Conservation (phyloP, 2,888 invertebrate genomes). For the Cheiracanthium punctorium region DNA sequence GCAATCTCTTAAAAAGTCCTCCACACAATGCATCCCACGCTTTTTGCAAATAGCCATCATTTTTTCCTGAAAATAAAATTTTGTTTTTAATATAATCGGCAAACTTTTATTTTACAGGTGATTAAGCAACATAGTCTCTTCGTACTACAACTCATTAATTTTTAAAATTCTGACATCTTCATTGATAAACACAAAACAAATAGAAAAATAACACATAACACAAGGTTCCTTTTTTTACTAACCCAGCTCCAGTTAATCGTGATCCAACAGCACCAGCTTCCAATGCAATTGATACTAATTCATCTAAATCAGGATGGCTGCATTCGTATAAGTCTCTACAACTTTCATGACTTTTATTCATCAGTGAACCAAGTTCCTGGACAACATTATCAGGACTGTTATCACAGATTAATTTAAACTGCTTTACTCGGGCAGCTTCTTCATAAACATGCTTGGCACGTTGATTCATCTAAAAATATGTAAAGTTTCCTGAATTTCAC, state of each 20-base stretch:
- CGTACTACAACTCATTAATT: no score
- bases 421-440: slow-evolving; percentile 90
- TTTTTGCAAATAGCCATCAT: no score
- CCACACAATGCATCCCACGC: no score
- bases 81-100: no score
- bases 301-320: slow-evolving; percentile 91
- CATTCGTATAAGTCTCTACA: slow-evolving; percentile 92
- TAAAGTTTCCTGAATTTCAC: no score
- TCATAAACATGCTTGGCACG: slow-evolving; percentile 81
- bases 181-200: no score
- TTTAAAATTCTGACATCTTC: no score
- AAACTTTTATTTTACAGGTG: no score
- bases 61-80: no score
- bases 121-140: no score
- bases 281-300: slow-evolving; percentile 83
- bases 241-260: slow-evolving; percentile 96
- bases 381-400: slow-evolving; percentile 26
- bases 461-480: slow-evolving; percentile 82
- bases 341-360: slow-evolving; percentile 92
- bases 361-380: slow-evolving; percentile 83
- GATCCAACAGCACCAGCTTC: slow-evolving; percentile 86
- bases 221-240: slow-evolving; percentile 72
- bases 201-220: no score
- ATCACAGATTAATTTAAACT: slow-evolving; percentile 83
- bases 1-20: no score